These are phyloP conservation scores for Serripes groenlandicus DNA, from an alignment of 2,888 invertebrate genomes.

Conservation along the genomic window DNA sequence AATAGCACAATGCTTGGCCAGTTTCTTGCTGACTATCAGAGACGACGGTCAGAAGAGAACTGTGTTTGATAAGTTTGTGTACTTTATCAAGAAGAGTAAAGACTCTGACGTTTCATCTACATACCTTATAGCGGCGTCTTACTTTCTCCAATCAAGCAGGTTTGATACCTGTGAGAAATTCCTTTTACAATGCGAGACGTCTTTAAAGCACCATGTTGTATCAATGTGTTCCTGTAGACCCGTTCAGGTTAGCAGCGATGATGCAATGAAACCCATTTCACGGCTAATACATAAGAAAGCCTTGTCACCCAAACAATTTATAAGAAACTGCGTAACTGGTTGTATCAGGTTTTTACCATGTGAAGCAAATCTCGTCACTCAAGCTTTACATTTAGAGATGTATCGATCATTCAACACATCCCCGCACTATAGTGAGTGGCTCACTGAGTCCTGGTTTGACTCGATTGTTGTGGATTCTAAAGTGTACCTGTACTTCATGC, in stretches of 20 bases:
- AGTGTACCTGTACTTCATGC: neutral
- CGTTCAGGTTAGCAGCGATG: too few species aligned
- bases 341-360: conserved; percentile 6
- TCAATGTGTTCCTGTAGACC: neutral
- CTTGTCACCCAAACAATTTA: neutral
- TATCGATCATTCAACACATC: neutral
- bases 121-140: neutral
- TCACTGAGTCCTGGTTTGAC: neutral
- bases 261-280: neutral
- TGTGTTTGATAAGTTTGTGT: too few species aligned
- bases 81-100: too few species aligned
- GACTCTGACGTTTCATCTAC: too few species aligned
- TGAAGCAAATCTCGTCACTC: neutral
- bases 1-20: too few species aligned
- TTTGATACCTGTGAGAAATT: neutral
- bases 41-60: too few species aligned
- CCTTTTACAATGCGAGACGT: neutral
- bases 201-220: neutral
- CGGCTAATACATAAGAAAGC: neutral
- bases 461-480: neutral
- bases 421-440: neutral
- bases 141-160: neutral
- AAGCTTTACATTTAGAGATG: neutral
- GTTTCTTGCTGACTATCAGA: too few species aligned
- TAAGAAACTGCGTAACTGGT: neutral